These are phyloP conservation scores for Coboldia fuscipes DNA, from an alignment of 1,140 invertebrate genomes.

Conservation along the genomic window DNA sequence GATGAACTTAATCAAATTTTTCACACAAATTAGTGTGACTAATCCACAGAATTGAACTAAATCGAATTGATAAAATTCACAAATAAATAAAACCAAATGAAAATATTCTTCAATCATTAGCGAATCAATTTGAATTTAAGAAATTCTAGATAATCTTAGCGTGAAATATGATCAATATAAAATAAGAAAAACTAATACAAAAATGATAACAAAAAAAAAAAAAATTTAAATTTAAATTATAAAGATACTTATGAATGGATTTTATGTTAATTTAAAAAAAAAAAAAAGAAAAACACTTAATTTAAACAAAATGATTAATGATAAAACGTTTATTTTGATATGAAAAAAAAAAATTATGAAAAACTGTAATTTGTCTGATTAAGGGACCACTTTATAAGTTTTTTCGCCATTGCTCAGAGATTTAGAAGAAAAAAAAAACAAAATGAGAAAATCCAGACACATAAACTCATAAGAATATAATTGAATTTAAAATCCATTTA, in stretches of 20 bases:
- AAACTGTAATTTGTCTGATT: slow-evolving; percentile 24
- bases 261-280: slow-evolving; percentile 6
- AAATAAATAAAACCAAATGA: too few species aligned
- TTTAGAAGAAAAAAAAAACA: background rate
- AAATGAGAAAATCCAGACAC: background rate
- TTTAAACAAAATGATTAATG: slow-evolving; percentile 4
- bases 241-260: slow-evolving; percentile 3
- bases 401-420: slow-evolving; percentile 17
- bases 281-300: slow-evolving; percentile 9
- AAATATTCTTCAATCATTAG: too few species aligned
- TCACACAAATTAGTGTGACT: too few species aligned
- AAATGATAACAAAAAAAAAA: slow-evolving; percentile 6
- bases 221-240: slow-evolving; percentile 19
- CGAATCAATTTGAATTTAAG: too few species aligned
- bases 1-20: too few species aligned
- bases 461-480: background rate
- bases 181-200: slow-evolving; percentile 2
- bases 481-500: background rate
- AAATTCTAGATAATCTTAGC: too few species aligned
- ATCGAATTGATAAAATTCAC: too few species aligned
- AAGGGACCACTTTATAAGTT: slow-evolving; percentile 23
- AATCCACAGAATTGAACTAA: too few species aligned
- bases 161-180: slow-evolving; percentile 8
- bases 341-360: too few species aligned
- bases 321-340: background rate